phyloP scores from a whole-genome alignment of 2,888 invertebrate genomes.

The Biston betularia region DNA sequence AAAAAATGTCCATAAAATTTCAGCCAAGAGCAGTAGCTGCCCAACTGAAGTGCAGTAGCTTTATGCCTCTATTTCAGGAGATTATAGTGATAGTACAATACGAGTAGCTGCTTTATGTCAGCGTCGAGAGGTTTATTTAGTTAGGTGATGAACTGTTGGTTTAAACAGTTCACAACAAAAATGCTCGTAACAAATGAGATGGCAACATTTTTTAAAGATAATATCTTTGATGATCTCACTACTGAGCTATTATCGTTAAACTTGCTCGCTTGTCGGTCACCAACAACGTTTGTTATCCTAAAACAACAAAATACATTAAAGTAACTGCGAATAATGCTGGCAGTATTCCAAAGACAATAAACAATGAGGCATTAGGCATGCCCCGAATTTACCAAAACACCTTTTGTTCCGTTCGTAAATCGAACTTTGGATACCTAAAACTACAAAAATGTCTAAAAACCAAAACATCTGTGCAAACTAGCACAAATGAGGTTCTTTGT shows the following conservation, averaged over 20 bases:
- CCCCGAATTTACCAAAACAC: slow-evolving; percentile 26
- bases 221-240: neutral
- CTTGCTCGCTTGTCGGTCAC: no score
- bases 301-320: slow-evolving; percentile 12
- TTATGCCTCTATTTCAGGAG: slow-evolving; percentile 27
- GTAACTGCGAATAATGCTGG: slow-evolving; percentile 10
- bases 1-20: neutral
- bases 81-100: slow-evolving; percentile 14
- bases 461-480: slow-evolving; percentile 19
- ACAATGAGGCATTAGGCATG: neutral
- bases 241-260: no score
- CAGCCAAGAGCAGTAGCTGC: neutral
- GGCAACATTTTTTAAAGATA: neutral
- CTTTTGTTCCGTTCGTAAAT: slow-evolving; percentile 28
- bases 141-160: slow-evolving; percentile 13
- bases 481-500: slow-evolving; percentile 23
- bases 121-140: slow-evolving; percentile 22
- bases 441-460: slow-evolving; percentile 8
- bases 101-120: slow-evolving; percentile 16
- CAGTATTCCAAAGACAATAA: slow-evolving; percentile 19
- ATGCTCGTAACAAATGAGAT: neutral
- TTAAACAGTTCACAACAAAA: neutral
- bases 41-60: slow-evolving; percentile 22
- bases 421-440: slow-evolving; percentile 14
- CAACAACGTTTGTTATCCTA: no score